Conservation (phyloP, 2,113 vertebrate species). For the Dipodomys ordii region DNA sequence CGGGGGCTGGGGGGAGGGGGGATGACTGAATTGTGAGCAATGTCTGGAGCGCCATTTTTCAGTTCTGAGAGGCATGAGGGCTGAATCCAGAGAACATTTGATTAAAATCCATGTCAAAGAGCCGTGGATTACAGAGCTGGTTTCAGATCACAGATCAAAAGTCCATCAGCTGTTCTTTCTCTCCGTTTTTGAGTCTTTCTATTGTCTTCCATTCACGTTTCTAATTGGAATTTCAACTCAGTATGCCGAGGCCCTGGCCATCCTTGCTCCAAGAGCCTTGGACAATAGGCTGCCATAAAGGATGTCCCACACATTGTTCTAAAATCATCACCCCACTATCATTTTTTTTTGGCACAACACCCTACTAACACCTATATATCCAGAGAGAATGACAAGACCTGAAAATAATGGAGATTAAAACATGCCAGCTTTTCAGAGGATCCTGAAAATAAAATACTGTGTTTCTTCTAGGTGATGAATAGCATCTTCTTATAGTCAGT, state of each 20-base stretch:
- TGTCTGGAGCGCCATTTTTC: constrained; percentile 52
- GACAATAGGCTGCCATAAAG: constrained; percentile 4
- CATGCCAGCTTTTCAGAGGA: neutral
- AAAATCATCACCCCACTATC: constrained; percentile 37
- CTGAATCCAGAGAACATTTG: constrained; percentile 59
- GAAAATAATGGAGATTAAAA: constrained; percentile 60
- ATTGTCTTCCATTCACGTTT: constrained; percentile 69
- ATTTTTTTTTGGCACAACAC: constrained; percentile 32
- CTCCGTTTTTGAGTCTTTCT: constrained; percentile 6
- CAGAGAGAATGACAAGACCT: constrained; percentile 55
- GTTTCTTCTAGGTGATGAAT: constrained; percentile 67
- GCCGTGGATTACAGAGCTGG: constrained; percentile 38
- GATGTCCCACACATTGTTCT: neutral
- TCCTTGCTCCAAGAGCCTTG: constrained; percentile 66
- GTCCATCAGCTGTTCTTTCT: neutral
- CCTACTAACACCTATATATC: constrained; percentile 40
- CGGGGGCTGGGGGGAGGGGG: neutral
- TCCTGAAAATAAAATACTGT: constrained; percentile 66
- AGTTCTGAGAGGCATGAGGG: constrained; percentile 61
- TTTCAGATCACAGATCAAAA: constrained; percentile 26
- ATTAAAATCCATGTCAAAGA: constrained; percentile 65
- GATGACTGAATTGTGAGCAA: constrained; percentile 63
- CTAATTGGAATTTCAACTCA: constrained; percentile 67
- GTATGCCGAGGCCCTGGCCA: constrained; percentile 49
- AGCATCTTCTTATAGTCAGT: constrained; percentile 56